Base-by-base conservation (phyloP, 2,797 vertebrate genomes). In the Rhyacichthys aspro region DNA sequence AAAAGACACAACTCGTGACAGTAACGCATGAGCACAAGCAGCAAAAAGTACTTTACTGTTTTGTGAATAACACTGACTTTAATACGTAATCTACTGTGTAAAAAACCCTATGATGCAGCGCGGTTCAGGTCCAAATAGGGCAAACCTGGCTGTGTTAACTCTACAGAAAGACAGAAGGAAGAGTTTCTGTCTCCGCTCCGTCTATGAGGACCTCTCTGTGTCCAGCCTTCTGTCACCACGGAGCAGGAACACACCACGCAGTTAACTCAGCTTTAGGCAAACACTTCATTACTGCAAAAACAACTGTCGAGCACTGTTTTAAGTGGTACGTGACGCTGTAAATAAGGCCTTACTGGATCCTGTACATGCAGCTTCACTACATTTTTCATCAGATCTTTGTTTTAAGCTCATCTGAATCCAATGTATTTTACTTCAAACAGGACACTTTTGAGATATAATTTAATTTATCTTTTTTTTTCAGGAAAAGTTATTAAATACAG, bases 141-240 rank as follows among this genome's bases (percentile, higher is more conserved):
- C 4, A 43, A 28, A 57, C 38, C 15, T 1, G 9, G 32, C 47
- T 67, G 65, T 72, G 72, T 69, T 85, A 78, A 67, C 43, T 55
- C 48, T 76, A 59, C 76, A 80, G 78, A 63, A 12, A 60, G 38
- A 69, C 23, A 28, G 23, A 28, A 6, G 23, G 7, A n/a, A 58
- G 61, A 66, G 66, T 71, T 75, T 66, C 23, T 3, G 88, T 81
- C 83, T 86, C 83, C 81, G 67, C 50, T 63, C 62, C 67, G 76
- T 87, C 83, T 85, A 72, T 62, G 52, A 74, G 72, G 67, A 81
- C 56, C 59, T 71, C 58, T 53, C 66, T 70, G 66, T 55, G 47
- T 60, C 43, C 59, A 59, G 37, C 38, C 55, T 63, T 71, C 70
- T 80, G 76, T 84, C 76, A 72, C 77, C 80, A 66, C 73, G 64